Evolutionary conservation across 2,888 invertebrate species (phyloP).

Genomic region (Imbricaverruca yamaguchii): DNA sequence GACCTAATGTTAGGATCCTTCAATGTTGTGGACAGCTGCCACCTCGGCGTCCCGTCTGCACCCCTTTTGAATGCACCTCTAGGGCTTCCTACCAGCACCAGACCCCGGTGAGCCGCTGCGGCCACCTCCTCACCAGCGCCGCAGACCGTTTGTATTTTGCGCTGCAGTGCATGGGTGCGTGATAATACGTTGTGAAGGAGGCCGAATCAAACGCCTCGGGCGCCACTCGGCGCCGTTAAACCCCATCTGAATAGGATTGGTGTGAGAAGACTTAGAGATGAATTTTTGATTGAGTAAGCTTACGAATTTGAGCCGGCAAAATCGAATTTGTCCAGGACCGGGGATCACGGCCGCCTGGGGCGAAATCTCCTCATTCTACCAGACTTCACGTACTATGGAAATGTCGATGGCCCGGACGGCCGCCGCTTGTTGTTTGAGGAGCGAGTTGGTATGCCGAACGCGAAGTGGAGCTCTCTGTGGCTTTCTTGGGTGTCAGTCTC

Average conservation of each 20-base stretch:
- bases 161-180: not conserved
- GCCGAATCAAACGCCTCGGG: not conserved
- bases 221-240: not conserved
- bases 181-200: not conserved
- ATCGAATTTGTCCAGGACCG: conserved; percentile 14
- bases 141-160: not conserved
- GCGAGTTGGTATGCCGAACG: too few relatives aligned
- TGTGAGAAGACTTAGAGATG: conserved; percentile 21
- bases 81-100: too few relatives aligned
- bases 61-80: too few relatives aligned
- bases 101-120: too few relatives aligned
- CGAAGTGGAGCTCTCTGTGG: too few relatives aligned
- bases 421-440: too few relatives aligned
- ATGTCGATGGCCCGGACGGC: too few relatives aligned
- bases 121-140: not conserved
- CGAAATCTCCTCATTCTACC: not conserved
- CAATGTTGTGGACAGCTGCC: too few relatives aligned
- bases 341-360: not conserved
- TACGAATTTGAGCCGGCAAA: conserved; percentile 21
- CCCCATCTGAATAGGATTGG: conserved; percentile 18
- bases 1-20: too few relatives aligned
- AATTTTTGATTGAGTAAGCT: conserved; percentile 21
- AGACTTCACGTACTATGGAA: not conserved
- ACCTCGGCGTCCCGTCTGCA: too few relatives aligned
- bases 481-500: too few relatives aligned